A percentile compares a stretch with the other conserved stretches of the same genome.
Evolutionary conservation across 2,888 invertebrate species (phyloP).

Genomic region (Zygaena filipendulae): DNA sequence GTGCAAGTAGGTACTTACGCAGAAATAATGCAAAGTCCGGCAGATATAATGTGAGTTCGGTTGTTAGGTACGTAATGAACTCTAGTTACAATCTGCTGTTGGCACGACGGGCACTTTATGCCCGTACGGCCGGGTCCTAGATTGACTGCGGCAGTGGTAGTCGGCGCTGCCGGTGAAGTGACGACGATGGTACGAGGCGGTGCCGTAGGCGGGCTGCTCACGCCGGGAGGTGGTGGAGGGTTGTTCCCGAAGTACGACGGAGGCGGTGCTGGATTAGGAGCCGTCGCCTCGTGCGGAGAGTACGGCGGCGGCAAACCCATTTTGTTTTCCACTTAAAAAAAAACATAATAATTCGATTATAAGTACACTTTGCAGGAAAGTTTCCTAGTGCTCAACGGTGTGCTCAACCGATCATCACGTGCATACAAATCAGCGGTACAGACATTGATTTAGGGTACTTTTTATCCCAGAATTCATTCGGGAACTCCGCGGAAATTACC

Average conservation of each 20-base stretch:
- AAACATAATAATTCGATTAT: too few species aligned
- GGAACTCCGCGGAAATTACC: too few species aligned
- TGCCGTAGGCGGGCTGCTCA: constrained; percentile 27
- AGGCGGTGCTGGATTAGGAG: constrained; percentile 46
- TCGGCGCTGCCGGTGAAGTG: constrained; percentile 18
- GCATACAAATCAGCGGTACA: too few species aligned
- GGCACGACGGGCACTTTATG: constrained; percentile 44
- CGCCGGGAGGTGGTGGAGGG: constrained; percentile 43
- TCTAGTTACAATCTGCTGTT: constrained; percentile 46
- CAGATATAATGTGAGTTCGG: constrained; percentile 53
- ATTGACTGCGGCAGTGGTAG: constrained; percentile 22
- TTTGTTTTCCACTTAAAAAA: constrained; percentile 58
- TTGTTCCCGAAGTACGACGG: constrained; percentile 54
- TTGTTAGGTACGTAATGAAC: constrained; percentile 56
- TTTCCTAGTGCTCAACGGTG: too few species aligned
- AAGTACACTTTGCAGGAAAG: too few species aligned
- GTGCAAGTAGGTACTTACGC: constrained; percentile 43
- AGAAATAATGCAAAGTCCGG: constrained; percentile 51
- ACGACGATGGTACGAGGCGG: constrained; percentile 45
- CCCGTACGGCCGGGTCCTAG: constrained; percentile 55
- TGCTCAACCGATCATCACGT: too few species aligned
- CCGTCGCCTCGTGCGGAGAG: constrained; percentile 49
- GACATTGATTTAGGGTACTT: too few species aligned
- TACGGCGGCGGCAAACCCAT: constrained; percentile 60
- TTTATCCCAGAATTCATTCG: too few species aligned